A percentile compares a stretch with the other conserved stretches of the same genome.
Conservation (phyloP, 2,888 invertebrate species). For the Volucella zonaria region DNA sequence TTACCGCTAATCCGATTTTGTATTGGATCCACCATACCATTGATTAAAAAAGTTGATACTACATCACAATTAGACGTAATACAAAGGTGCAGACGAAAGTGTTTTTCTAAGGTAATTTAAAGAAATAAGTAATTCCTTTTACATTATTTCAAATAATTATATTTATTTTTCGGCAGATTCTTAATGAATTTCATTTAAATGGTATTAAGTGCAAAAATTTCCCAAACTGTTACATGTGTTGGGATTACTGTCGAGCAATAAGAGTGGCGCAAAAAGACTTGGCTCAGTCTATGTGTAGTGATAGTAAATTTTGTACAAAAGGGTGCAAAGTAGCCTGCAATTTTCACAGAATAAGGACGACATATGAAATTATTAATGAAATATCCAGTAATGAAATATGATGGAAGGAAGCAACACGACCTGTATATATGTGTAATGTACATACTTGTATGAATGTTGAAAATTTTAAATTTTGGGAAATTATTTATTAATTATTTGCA, state of each 20-base stretch:
- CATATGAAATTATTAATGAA: background rate
- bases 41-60: background rate
- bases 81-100: slow-evolving; percentile 35
- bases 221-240: slow-evolving; percentile 69
- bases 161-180: slow-evolving; percentile 16
- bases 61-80: background rate
- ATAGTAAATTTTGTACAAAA: slow-evolving; percentile 47
- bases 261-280: slow-evolving; percentile 26
- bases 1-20: slow-evolving; percentile 5
- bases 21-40: background rate
- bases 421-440: too few species aligned
- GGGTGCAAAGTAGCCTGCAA: slow-evolving; percentile 61
- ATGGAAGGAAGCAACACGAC: too few species aligned
- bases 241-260: slow-evolving; percentile 65
- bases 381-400: background rate
- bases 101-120: slow-evolving; percentile 40
- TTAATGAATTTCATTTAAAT: slow-evolving; percentile 5
- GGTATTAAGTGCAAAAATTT: slow-evolving; percentile 34
- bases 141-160: background rate
- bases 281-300: slow-evolving; percentile 58
- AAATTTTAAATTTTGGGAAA: too few species aligned
- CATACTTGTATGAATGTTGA: too few species aligned
- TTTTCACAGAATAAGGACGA: slow-evolving; percentile 37
- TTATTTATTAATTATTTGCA: too few species aligned
- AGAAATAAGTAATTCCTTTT: background rate